Conservation (phyloP, 1,140 invertebrate genomes). For the Drosophila lacertosa region DNA sequence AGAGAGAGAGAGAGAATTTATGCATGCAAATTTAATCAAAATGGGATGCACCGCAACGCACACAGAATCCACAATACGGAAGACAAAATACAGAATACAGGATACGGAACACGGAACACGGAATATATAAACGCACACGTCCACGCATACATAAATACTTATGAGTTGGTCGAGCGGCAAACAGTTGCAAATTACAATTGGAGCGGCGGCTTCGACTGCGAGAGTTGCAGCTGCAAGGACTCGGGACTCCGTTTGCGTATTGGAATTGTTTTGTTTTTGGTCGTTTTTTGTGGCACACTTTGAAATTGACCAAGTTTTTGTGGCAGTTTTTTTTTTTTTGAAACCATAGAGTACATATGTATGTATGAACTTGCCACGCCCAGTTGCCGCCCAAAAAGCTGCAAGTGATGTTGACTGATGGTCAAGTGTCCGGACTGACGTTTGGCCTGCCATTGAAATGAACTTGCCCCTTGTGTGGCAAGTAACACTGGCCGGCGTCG, state of each 20-base stretch:
- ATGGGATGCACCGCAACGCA: neutral
- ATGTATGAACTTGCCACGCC: conserved; percentile 1
- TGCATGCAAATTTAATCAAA: conserved; percentile 16
- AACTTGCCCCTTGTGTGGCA: neutral
- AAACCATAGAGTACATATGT: neutral
- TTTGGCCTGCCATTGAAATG: conserved; percentile 1
- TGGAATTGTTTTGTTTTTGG: neutral
- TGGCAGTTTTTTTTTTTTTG: conserved; percentile 8
- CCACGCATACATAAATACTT: neutral
- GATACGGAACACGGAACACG: too few species aligned
- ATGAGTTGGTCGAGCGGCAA: neutral
- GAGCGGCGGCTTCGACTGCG: neutral
- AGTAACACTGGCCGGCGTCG: neutral
- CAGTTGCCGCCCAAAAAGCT: conserved; percentile 4
- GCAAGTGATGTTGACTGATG: conserved; percentile 49
- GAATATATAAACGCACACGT: neutral
- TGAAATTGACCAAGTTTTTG: neutral
- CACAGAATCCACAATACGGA: neutral
- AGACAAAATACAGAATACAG: neutral
- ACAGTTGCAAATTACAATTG: conserved; percentile 3
- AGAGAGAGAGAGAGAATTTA: too few species aligned
- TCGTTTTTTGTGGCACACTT: neutral
- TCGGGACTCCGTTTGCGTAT: neutral
- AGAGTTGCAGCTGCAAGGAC: neutral
- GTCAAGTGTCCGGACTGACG: conserved; percentile 24